Percentiles rank a stretch among this genome's conserved stretches.
phyloP scores from a whole-genome alignment of 92 coral and sea anemone genomes.

The Diadumene lineata region DNA sequence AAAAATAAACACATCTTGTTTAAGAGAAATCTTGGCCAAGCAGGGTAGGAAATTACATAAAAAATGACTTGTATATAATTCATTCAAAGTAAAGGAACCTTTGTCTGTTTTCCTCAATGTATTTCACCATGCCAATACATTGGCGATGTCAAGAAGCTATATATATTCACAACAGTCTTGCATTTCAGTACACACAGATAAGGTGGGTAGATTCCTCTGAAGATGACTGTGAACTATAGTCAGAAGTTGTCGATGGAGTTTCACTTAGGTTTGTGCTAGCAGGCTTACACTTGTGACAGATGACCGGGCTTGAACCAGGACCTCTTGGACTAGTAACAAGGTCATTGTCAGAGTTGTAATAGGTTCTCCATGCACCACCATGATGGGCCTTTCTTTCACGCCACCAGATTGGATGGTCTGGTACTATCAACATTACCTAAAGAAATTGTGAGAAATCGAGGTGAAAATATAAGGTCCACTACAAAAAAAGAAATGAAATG shows the following conservation, averaged over 20 bases:
- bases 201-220: slow-evolving; percentile 50
- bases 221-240: slow-evolving; percentile 76
- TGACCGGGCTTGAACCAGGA: slow-evolving; percentile 88
- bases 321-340: slow-evolving; percentile 82
- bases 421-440: slow-evolving; percentile 91
- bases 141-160: too few species aligned
- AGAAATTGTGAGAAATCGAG: too few species aligned
- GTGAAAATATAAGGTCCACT: not conserved
- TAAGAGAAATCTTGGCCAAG: too few species aligned
- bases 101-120: too few species aligned
- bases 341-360: slow-evolving; percentile 52
- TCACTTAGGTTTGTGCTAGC: slow-evolving; percentile 23
- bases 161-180: too few species aligned
- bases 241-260: slow-evolving; percentile 76
- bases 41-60: too few species aligned
- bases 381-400: slow-evolving; percentile 84
- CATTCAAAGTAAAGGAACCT: too few species aligned
- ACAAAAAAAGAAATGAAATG: not conserved
- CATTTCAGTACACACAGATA: not conserved
- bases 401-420: slow-evolving; percentile 96
- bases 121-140: too few species aligned
- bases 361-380: slow-evolving; percentile 96
- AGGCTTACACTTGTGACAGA: slow-evolving; percentile 74
- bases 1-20: too few species aligned
- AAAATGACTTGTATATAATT: too few species aligned